Percentiles rank a stretch among this genome's conserved stretches.
Conservation (phyloP, 2,113 vertebrate genomes). For the Tympanuchus pallidicinctus region DNA sequence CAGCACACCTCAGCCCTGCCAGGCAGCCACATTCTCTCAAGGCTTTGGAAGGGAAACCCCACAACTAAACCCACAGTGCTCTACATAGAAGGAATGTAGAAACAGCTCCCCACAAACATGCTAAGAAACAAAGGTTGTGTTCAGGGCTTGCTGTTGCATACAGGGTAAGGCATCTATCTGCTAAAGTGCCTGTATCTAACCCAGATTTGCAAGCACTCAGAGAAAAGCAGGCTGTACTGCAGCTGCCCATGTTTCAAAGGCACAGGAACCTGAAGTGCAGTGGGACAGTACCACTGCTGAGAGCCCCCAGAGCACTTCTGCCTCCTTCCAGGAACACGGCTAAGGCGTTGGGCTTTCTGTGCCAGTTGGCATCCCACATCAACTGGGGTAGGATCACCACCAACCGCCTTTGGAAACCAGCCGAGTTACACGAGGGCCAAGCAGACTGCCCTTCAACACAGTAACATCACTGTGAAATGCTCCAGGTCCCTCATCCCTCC, state of each 20-base stretch:
- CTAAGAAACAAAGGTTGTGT: not conserved
- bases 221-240: rapidly evolving
- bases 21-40: not conserved
- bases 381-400: not conserved
- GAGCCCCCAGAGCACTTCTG: not conserved
- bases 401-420: not conserved
- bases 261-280: rapidly evolving
- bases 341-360: no score
- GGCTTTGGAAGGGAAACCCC: not conserved
- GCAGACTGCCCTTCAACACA: not conserved
- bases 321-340: not conserved
- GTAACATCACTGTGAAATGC: not conserved
- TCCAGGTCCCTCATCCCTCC: rapidly evolving
- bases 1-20: no score
- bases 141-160: not conserved
- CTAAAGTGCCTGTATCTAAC: not conserved
- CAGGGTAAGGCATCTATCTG: not conserved
- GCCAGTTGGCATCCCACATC: not conserved
- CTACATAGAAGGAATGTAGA: not conserved
- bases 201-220: not conserved
- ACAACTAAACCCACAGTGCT: not conserved
- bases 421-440: not conserved
- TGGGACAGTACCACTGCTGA: rapidly evolving
- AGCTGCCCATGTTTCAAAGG: rapidly evolving
- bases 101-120: not conserved